These are phyloP conservation scores for Saxidomus purpurata DNA, from an alignment of 1,140 invertebrate species.

Conservation along the genomic window DNA sequence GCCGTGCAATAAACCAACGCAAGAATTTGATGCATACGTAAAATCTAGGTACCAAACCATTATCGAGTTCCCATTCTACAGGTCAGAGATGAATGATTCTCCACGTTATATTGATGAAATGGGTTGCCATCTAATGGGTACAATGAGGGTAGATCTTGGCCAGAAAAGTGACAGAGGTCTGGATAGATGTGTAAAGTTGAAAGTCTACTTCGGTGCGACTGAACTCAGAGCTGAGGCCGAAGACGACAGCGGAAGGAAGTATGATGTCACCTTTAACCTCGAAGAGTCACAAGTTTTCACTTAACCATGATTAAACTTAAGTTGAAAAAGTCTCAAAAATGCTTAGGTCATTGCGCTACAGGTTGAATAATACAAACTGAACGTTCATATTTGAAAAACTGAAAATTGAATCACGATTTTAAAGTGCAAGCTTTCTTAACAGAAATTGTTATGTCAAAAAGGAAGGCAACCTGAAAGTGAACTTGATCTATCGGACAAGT, in stretches of 20 bases:
- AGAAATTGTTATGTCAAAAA: no score
- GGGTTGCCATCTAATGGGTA: constrained; percentile 38
- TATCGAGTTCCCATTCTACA: constrained; percentile 60
- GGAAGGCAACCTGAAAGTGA: no score
- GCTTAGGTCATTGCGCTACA: no score
- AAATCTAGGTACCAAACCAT: constrained; percentile 23
- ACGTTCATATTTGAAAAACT: no score
- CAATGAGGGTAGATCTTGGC: constrained; percentile 11
- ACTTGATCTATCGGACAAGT: no score
- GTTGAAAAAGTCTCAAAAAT: no score
- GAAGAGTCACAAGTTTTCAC: no score
- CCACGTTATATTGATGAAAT: constrained; percentile 38
- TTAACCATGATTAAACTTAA: no score
- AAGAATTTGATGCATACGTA: constrained; percentile 45
- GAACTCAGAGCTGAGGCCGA: constrained; percentile 44
- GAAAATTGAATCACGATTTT: no score
- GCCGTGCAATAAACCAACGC: neutral
- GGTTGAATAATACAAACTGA: no score
- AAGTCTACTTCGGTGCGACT: constrained; percentile 46
- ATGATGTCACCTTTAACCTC: constrained; percentile 30
- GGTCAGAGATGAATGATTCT: neutral
- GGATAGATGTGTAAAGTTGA: constrained; percentile 25
- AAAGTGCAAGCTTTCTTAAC: no score
- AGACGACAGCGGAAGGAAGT: constrained; percentile 29
- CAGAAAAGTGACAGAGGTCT: neutral